These are phyloP conservation scores for Acrossocheilus wenchowensis DNA, from an alignment of 2,797 vertebrate genomes.

Conservation along the genomic window DNA sequence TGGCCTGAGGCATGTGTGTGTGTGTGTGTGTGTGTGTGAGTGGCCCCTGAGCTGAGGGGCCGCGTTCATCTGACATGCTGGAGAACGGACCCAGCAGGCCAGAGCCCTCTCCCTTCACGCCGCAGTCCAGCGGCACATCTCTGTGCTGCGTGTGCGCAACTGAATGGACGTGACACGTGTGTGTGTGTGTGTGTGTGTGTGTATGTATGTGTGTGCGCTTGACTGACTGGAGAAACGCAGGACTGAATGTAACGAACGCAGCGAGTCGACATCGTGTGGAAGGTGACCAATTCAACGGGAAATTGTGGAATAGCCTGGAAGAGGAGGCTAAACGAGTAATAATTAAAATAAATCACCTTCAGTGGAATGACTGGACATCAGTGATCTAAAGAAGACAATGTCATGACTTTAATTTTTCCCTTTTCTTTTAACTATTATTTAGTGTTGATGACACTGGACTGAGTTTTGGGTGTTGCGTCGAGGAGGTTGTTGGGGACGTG, in stretches of 20 bases:
- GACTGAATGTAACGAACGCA: conserved; percentile 92
- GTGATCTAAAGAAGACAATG: conserved; percentile 76
- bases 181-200: conserved; percentile 82
- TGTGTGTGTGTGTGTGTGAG: conserved; percentile 88
- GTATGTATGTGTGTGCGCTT: conserved; percentile 66
- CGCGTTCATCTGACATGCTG: conserved; percentile 80
- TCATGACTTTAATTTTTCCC: conserved; percentile 76
- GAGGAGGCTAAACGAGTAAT: conserved; percentile 81
- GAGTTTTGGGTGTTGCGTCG: conserved; percentile 80
- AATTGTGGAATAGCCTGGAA: conserved; percentile 81
- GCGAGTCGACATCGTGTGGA: conserved; percentile 67
- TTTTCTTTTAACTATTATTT: conserved; percentile 73
- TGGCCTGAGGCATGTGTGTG: conserved; percentile 87
- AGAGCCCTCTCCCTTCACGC: conserved; percentile 23
- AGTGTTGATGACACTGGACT: conserved; percentile 97
- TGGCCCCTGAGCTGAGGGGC: conserved; percentile 89
- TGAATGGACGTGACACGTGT: conserved; percentile 74
- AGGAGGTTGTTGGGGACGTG: conserved; percentile 83
- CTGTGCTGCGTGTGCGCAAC: conserved; percentile 76
- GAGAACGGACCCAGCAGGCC: conserved; percentile 10
- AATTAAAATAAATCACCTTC: conserved; percentile 71
- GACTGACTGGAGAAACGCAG: conserved; percentile 73
- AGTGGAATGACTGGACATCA: conserved; percentile 74
- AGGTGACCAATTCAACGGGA: conserved; percentile 66
- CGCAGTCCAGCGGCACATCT: conserved; percentile 82